Base-by-base conservation (phyloP, 2,797 vertebrate species). In the Gobio occitaniae region DNA sequence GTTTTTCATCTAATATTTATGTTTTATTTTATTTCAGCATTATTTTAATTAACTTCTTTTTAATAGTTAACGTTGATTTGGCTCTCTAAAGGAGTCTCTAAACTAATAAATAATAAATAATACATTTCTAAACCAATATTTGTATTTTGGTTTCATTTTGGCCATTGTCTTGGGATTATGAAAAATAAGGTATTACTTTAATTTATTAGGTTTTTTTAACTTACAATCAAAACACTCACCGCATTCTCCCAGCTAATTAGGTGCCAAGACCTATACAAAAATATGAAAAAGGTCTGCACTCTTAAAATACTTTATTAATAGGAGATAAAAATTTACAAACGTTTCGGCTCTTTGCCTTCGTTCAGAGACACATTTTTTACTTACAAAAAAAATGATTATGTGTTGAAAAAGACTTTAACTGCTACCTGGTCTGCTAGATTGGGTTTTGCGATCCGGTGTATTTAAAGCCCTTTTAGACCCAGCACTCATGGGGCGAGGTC, bases 401-500 rank as follows among this genome's bases (percentile, higher is more conserved):
- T 54, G 59, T 36, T 70, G 19, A 75, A 75, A 44, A 65, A n/a
- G 36, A 21, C 32, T 41, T 54, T 44, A n/a, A 29, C 10, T 6
- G 19, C 25, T 85, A 86, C 91, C 91, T 63, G 86, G 70, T 83
- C 82, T 90, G 47, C 54, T 54, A 61, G 59, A 84, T 13, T 56
- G 54, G 5, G 19, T 17, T 65, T 44, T 69, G 36, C 29, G 25
- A 17, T 84, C 71, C 9, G 47, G 36, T 47, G 52, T 47, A 36
- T 78, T 78, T 29, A 11, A 70, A 8, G 48, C 74, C 7, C 74
- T 88, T 83, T 88, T 84, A 2, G 81, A 86, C 82, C 88, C 61
- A 9, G 90, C 91, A 0, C 92, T 94, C 0, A 59, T 6, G 0
- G 94, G 91, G 0, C 71, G 89, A 17, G 90, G 83, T 0, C 7